Percentiles rank a stretch among this genome's conserved stretches.
These are phyloP conservation scores for Platysternon megacephalum DNA, from an alignment of 2,113 vertebrate genomes.

Conservation along the genomic window DNA sequence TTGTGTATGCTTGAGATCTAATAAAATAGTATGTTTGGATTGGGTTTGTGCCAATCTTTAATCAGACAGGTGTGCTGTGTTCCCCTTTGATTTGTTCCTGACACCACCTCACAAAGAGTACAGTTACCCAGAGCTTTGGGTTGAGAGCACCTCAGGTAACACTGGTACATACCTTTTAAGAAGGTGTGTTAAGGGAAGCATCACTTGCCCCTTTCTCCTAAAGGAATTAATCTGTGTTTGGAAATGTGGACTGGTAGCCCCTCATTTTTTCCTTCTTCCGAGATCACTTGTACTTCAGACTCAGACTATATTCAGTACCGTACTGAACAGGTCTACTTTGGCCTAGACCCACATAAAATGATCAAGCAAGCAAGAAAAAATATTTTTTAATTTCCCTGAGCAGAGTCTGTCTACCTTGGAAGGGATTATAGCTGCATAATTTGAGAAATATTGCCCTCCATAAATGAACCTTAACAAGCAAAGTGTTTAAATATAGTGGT, in stretches of 20 bases:
- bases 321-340: background rate
- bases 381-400: background rate
- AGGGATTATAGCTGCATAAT: background rate
- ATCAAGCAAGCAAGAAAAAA: background rate
- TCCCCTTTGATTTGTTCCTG: too few species aligned
- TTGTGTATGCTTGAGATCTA: too few species aligned
- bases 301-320: background rate
- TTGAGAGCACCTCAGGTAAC: too few species aligned
- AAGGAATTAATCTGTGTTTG: background rate
- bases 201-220: too few species aligned
- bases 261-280: background rate
- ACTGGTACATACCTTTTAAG: too few species aligned
- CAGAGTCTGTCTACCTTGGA: background rate
- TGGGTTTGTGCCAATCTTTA: too few species aligned
- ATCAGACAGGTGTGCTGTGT: too few species aligned
- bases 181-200: too few species aligned
- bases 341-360: background rate
- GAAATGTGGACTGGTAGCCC: background rate
- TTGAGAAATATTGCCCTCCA: background rate
- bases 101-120: too few species aligned
- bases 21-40: too few species aligned
- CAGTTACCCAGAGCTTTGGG: too few species aligned
- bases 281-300: background rate
- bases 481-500: background rate
- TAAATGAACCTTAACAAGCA: background rate